Conservation (phyloP, 2,888 invertebrate genomes). For the Chironomus riparius region DNA sequence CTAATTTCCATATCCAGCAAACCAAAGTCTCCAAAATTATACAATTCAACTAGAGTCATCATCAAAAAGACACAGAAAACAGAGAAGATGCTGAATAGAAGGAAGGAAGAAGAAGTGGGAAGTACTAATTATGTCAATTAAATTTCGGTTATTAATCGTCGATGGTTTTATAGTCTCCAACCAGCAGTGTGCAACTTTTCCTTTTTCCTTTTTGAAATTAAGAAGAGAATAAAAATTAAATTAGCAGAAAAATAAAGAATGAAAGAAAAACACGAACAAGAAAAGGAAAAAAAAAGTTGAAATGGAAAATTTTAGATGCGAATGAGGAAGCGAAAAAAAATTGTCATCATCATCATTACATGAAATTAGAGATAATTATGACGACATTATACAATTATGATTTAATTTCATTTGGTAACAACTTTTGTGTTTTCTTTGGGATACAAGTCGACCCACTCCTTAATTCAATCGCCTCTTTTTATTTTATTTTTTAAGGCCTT, state of each 20-base stretch:
- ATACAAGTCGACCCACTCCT: too few species aligned
- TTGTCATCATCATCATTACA: constrained; percentile 17
- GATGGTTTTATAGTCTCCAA: constrained; percentile 5
- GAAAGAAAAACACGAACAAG: neutral
- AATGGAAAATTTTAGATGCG: too few species aligned
- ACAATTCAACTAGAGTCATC: too few species aligned
- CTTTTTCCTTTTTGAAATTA: neutral
- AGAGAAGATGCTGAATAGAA: neutral
- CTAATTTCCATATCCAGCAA: too few species aligned
- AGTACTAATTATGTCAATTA: constrained; percentile 15
- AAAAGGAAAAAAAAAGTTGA: neutral
- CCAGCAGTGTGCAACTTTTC: neutral
- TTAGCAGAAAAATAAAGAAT: neutral
- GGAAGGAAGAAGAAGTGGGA: neutral
- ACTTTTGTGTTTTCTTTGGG: neutral
- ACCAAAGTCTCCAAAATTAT: too few species aligned
- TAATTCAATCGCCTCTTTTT: too few species aligned
- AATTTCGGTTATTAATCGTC: neutral
- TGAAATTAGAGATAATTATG: constrained; percentile 22
- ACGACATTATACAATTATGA: constrained; percentile 20
- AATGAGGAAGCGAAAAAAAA: neutral
- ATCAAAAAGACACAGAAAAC: neutral
- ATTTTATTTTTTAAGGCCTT: too few species aligned
- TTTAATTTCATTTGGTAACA: constrained; percentile 22
- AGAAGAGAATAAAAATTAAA: neutral